Evolutionary conservation across 2,113 vertebrate genomes (phyloP).

Genomic region (Burhinus oedicnemus): DNA sequence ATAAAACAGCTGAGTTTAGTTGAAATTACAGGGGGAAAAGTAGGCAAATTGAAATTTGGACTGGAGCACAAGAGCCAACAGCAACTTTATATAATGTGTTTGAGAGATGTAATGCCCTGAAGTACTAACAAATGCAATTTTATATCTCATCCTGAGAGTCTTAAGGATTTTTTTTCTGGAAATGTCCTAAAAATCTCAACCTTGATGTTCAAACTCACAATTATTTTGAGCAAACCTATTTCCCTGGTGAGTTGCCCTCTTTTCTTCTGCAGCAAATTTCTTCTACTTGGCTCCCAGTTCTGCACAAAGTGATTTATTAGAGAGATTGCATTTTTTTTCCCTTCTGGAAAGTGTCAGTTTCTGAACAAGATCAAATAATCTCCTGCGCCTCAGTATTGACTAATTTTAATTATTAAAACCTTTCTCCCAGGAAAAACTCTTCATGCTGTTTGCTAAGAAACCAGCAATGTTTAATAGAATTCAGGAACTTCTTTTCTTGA

Average conservation of each 20-base stretch:
- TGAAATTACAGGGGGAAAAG: neutral
- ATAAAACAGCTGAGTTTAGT: neutral
- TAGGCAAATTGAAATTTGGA: neutral
- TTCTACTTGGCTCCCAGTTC: slow-evolving; percentile 66
- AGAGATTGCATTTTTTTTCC: slow-evolving; percentile 58
- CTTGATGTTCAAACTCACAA: slow-evolving; percentile 32
- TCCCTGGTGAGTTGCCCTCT: slow-evolving; percentile 54
- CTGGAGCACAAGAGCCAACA: neutral
- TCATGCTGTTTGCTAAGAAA: slow-evolving; percentile 65
- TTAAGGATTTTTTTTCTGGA: neutral
- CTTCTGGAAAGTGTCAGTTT: slow-evolving; percentile 68
- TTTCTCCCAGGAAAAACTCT: slow-evolving; percentile 66
- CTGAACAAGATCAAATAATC: slow-evolving; percentile 74
- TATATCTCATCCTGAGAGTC: neutral
- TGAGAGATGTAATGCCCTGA: neutral
- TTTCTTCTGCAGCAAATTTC: slow-evolving; percentile 63
- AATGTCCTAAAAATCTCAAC: slow-evolving; percentile 37
- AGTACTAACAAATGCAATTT: slow-evolving; percentile 3
- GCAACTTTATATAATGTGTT: neutral
- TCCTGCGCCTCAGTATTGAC: slow-evolving; percentile 59
- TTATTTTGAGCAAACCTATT: slow-evolving; percentile 56
- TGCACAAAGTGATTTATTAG: slow-evolving; percentile 70
- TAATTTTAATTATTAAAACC: slow-evolving; percentile 81
- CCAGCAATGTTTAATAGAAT: slow-evolving; percentile 67
- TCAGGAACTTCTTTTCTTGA: slow-evolving; percentile 58